Percentiles rank a stretch among this genome's conserved stretches.
These are phyloP conservation scores for Drosophila biarmipes DNA, from an alignment of 1,140 invertebrate genomes.

Conservation along the genomic window DNA sequence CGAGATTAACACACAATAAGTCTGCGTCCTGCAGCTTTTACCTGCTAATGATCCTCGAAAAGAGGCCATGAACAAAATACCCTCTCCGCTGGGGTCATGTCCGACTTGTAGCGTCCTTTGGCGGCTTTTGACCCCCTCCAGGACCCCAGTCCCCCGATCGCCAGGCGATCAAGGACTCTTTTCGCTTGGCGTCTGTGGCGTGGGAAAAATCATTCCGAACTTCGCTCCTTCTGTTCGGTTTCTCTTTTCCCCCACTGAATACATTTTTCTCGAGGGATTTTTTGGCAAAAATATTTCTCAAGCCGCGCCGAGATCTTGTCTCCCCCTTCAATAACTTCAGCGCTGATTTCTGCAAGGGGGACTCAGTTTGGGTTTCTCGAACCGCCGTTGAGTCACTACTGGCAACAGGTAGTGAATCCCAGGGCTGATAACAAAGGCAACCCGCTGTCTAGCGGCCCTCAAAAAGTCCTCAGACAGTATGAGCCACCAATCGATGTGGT, in stretches of 20 bases:
- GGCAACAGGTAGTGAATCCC: constrained; percentile 30
- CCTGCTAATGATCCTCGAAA: constrained; percentile 65
- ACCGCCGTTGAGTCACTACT: constrained; percentile 38
- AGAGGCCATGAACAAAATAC: constrained; percentile 38
- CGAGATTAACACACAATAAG: constrained; percentile 42
- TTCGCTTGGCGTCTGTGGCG: constrained; percentile 40
- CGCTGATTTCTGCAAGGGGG: constrained; percentile 31
- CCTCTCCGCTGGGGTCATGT: constrained; percentile 52
- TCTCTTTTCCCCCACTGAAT: constrained; percentile 15
- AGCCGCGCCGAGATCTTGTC: constrained; percentile 56
- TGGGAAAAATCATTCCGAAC: constrained; percentile 40
- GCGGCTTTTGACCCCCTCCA: constrained; percentile 22
- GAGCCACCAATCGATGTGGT: constrained; percentile 14
- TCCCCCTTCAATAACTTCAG: constrained; percentile 61
- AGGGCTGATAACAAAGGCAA: constrained; percentile 51
- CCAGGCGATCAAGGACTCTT: constrained; percentile 33
- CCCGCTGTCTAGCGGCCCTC: constrained; percentile 46
- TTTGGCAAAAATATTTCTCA: constrained; percentile 62
- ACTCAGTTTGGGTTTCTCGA: neutral
- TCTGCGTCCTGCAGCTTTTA: constrained; percentile 53
- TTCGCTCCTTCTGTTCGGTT: constrained; percentile 35
- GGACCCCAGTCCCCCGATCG: neutral
- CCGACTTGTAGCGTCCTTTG: constrained; percentile 49
- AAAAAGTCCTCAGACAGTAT: constrained; percentile 28
- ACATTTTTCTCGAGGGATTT: constrained; percentile 9